Conservation (phyloP, 2,797 vertebrate species). For the Helostoma temminkii region DNA sequence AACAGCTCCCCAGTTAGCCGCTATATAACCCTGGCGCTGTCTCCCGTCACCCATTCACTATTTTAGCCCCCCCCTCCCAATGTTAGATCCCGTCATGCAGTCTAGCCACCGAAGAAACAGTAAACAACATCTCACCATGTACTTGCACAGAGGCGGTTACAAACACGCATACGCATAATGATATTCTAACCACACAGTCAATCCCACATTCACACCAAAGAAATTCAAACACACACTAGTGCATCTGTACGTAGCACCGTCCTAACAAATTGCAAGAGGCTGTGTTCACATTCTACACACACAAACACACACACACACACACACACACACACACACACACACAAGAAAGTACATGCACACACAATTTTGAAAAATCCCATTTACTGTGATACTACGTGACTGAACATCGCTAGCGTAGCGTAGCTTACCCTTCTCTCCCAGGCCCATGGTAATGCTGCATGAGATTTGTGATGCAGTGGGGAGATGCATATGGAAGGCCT, state of each 20-base stretch:
- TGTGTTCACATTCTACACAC: conserved; percentile 39
- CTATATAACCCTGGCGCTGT: conserved; percentile 75
- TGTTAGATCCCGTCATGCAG: conserved; percentile 69
- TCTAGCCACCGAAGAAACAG: conserved; percentile 67
- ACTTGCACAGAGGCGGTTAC: conserved; percentile 71
- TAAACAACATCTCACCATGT: conserved; percentile 80
- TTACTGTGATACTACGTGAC: conserved; percentile 82
- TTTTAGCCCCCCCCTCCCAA: conserved; percentile 36
- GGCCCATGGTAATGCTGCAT: conserved; percentile 78
- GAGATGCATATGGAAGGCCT: conserved; percentile 84
- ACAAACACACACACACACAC: conserved; percentile 29
- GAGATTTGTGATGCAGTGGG: conserved; percentile 83
- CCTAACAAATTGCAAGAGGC: conserved; percentile 74
- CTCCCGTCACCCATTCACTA: conserved; percentile 60
- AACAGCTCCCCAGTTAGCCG: conserved; percentile 81
- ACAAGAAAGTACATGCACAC: conserved; percentile 53
- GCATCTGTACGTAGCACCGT: conserved; percentile 39
- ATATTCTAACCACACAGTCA: conserved; percentile 58
- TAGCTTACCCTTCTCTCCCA: conserved; percentile 73
- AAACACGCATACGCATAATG: conserved; percentile 75
- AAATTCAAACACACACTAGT: conserved; percentile 65
- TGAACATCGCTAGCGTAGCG: conserved; percentile 77
- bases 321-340: conserved; percentile 22
- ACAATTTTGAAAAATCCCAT: conserved; percentile 80
- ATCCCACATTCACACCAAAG: conserved; percentile 51